Percentiles rank a stretch among this genome's conserved stretches.
These are phyloP conservation scores for Cydia splendana DNA, from an alignment of 1,140 invertebrate genomes.

Conservation along the genomic window DNA sequence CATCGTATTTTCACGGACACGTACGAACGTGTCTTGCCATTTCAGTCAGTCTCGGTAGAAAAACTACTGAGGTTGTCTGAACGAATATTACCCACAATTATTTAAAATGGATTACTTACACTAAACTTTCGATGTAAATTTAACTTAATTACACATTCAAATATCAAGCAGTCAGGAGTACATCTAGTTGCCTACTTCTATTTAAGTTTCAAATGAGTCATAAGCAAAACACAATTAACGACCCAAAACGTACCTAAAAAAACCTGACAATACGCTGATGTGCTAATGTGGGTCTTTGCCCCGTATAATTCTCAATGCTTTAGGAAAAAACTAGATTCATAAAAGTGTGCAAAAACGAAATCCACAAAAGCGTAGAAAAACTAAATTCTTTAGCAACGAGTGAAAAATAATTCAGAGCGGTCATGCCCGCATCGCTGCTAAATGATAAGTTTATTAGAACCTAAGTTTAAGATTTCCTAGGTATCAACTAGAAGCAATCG, in stretches of 20 bases:
- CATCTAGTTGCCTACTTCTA: neutral
- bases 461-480: neutral
- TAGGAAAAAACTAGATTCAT: neutral
- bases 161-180: neutral
- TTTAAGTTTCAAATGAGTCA: conserved; percentile 24
- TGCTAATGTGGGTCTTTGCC: conserved; percentile 17
- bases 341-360: neutral
- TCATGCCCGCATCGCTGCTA: neutral
- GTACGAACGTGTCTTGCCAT: too few species aligned
- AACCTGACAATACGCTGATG: neutral
- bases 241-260: neutral
- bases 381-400: neutral
- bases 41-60: too few species aligned
- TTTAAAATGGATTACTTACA: too few species aligned
- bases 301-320: neutral
- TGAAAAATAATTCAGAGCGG: neutral
- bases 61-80: too few species aligned
- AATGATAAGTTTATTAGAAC: too few species aligned
- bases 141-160: neutral
- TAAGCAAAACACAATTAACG: conserved; percentile 21
- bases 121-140: too few species aligned
- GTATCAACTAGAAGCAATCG: neutral
- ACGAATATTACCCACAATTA: too few species aligned
- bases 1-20: too few species aligned
- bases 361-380: conserved; percentile 16